These are phyloP conservation scores for Tragelaphus imberbis DNA, from an alignment of 2,113 vertebrate genomes.

Conservation along the genomic window DNA sequence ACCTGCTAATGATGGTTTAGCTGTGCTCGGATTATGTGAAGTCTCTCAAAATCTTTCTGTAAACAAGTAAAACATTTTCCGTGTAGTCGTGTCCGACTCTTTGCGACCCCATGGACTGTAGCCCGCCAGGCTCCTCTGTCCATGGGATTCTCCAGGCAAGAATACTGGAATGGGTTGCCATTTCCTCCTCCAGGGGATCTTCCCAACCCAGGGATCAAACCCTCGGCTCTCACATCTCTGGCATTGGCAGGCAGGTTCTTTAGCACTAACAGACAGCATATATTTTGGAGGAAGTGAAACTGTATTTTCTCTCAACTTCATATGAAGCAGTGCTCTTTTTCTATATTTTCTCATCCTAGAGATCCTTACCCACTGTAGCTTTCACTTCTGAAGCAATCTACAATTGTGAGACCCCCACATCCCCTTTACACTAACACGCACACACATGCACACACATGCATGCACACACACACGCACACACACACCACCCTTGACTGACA, in stretches of 20 bases:
- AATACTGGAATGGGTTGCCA: background rate
- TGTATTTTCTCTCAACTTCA: background rate
- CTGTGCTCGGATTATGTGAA: background rate
- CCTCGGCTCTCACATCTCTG: background rate
- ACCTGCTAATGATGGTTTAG: background rate
- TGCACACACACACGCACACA: too few species aligned
- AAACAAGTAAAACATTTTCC: background rate
- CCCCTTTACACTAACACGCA: too few species aligned
- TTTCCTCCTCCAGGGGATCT: background rate
- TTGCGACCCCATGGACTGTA: rapidly evolving
- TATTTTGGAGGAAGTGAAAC: background rate
- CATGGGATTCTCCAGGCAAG: background rate
- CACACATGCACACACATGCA: too few species aligned
- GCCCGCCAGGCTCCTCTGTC: background rate
- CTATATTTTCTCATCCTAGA: background rate
- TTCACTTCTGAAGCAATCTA: background rate
- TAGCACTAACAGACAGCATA: background rate
- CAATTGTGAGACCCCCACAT: rapidly evolving
- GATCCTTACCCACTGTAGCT: background rate
- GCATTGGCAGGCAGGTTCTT: background rate
- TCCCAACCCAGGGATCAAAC: rapidly evolving
- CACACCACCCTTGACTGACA: too few species aligned
- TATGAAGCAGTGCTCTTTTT: background rate
- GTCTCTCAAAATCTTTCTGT: background rate
- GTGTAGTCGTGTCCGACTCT: background rate